Evolutionary conservation across 2,888 invertebrate genomes (phyloP).

Genomic region (Steinernema scapterisci): DNA sequence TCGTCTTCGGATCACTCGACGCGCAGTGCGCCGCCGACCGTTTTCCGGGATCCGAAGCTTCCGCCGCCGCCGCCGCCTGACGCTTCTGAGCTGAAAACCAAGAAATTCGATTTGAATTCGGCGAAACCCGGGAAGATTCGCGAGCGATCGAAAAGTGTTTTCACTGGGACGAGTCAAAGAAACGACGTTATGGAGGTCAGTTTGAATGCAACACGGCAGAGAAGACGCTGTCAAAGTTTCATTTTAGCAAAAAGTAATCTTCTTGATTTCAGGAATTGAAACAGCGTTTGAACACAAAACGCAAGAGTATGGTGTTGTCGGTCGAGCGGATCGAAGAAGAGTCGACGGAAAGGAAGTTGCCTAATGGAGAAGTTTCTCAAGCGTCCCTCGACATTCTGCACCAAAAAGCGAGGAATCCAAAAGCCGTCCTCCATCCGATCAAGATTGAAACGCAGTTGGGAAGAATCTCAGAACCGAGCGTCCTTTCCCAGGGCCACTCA

Average conservation of each 20-base stretch:
- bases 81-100: background rate
- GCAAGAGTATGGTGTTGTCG: background rate
- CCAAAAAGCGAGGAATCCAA: background rate
- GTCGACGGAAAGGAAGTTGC: background rate
- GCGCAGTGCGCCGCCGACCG: background rate
- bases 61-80: slow-evolving; percentile 1
- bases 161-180: background rate
- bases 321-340: slow-evolving; percentile 24
- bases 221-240: too few species aligned
- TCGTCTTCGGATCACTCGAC: background rate
- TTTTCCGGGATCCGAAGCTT: background rate
- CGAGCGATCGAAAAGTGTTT: slow-evolving; percentile 21
- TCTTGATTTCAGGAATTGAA: slow-evolving; percentile 5
- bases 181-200: slow-evolving; percentile 23
- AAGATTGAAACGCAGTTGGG: background rate
- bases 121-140: background rate
- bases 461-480: background rate
- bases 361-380: background rate
- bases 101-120: background rate
- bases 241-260: background rate
- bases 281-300: background rate
- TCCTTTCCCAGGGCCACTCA: background rate
- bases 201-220: too few species aligned
- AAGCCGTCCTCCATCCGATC: background rate
- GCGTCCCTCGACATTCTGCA: background rate